Percentiles rank a stretch among this genome's conserved stretches.
phyloP scores from a whole-genome alignment of 2,797 vertebrate species.

The Chaenodraco wilsoni region DNA sequence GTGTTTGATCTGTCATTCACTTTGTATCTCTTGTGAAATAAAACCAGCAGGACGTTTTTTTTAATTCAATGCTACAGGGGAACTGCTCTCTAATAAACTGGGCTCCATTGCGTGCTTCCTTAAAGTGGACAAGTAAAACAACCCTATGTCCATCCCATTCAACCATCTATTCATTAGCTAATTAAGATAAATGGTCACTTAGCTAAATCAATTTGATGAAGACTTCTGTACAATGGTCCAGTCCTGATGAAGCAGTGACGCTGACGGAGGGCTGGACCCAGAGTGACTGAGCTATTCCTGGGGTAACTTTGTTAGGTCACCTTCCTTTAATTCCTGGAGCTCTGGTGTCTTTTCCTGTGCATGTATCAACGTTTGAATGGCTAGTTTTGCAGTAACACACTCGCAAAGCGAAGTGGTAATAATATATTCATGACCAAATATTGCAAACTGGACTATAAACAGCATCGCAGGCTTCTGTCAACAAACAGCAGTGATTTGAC shows the following conservation, averaged over 20 bases:
- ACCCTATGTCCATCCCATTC: conserved; percentile 42
- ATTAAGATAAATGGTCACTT: conserved; percentile 78
- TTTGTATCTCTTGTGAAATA: conserved; percentile 22
- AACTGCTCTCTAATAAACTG: conserved; percentile 40
- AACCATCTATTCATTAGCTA: conserved; percentile 73
- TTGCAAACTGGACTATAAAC: conserved; percentile 24
- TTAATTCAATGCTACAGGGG: conserved; percentile 42
- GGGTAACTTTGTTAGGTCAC: not conserved
- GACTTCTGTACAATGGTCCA: conserved; percentile 39
- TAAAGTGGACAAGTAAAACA: conserved; percentile 57
- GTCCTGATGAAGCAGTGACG: conserved; percentile 28
- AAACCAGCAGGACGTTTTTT: conserved; percentile 16
- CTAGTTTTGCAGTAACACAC: not conserved
- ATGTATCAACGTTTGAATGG: conserved; percentile 6
- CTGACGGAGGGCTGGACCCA: conserved; percentile 23
- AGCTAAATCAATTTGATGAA: conserved; percentile 68
- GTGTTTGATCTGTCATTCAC: conserved; percentile 28
- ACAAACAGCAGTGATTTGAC: conserved; percentile 36
- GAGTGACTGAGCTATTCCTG: conserved; percentile 12
- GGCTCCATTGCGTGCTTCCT: conserved; percentile 35
- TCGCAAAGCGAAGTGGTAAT: conserved; percentile 1
- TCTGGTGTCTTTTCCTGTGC: not conserved
- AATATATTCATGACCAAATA: conserved; percentile 38
- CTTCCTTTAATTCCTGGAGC: conserved; percentile 8
- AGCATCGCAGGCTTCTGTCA: conserved; percentile 43